These are phyloP conservation scores for Volucella bombylans DNA, from an alignment of 2,888 invertebrate species.

Conservation along the genomic window DNA sequence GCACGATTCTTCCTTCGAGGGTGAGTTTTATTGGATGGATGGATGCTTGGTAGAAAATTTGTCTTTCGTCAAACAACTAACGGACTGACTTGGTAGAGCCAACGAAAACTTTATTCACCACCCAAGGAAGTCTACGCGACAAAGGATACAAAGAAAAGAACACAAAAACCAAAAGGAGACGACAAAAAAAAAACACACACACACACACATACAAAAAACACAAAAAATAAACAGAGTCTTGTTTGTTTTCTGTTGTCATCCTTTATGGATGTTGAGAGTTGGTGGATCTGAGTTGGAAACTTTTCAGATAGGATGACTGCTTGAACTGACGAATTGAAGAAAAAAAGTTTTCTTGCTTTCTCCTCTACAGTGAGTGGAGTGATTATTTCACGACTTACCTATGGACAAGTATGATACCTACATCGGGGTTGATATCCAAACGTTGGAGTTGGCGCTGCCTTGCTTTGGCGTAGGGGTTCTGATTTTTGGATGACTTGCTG, in stretches of 20 bases:
- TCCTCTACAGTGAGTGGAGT: constrained; percentile 47
- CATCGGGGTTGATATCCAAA: constrained; percentile 56
- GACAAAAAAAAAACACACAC: no score
- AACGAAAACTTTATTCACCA: constrained; percentile 61
- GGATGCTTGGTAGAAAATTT: constrained; percentile 67
- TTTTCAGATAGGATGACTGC: constrained; percentile 70
- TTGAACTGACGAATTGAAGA: constrained; percentile 71
- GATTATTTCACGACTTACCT: constrained; percentile 66
- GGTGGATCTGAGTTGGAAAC: constrained; percentile 68
- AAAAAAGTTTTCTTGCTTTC: constrained; percentile 50
- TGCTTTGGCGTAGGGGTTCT: constrained; percentile 48
- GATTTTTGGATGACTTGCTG: constrained; percentile 73
- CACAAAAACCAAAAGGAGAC: constrained; percentile 27
- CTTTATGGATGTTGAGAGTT: constrained; percentile 69
- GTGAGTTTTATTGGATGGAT: constrained; percentile 58
- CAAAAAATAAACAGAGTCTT: constrained; percentile 44
- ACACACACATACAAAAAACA: neutral
- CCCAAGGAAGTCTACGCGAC: constrained; percentile 44
- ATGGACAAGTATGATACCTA: constrained; percentile 37
- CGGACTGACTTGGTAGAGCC: constrained; percentile 45
- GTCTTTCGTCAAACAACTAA: constrained; percentile 70
- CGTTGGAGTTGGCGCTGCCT: neutral
- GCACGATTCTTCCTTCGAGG: constrained; percentile 43
- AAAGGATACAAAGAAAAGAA: constrained; percentile 60
- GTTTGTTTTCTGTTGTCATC: constrained; percentile 73